These are phyloP conservation scores for Patiria miniata DNA, from an alignment of 35 echinoderm and acorn worm genomes.

Conservation along the genomic window DNA sequence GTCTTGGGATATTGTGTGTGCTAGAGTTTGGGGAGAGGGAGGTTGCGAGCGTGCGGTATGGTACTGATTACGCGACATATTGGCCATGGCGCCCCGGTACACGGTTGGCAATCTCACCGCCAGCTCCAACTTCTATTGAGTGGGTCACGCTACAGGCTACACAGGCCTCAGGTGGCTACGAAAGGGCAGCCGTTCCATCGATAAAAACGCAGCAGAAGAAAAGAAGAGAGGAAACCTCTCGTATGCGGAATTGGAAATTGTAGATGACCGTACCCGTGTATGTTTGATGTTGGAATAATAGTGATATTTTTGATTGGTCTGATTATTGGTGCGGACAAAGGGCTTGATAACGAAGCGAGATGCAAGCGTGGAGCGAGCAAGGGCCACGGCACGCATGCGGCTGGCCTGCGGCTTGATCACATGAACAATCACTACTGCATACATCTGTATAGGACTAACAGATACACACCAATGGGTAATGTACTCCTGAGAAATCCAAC, in stretches of 20 bases:
- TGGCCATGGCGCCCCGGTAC: not conserved
- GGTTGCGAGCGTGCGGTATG: not conserved
- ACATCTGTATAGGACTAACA: no score
- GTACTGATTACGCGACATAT: not conserved
- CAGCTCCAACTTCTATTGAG: not conserved
- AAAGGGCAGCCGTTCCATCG: not conserved
- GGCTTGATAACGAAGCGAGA: conserved; percentile 8
- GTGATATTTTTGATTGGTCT: conserved; percentile 16
- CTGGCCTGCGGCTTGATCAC: no score
- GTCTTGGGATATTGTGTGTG: not conserved
- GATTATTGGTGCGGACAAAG: conserved; percentile 19
- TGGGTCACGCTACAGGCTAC: conserved; percentile 7
- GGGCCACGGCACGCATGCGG: no score
- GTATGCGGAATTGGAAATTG: conserved; percentile 22
- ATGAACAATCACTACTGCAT: no score
- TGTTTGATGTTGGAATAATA: conserved; percentile 23
- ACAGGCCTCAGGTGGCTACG: conserved; percentile 11
- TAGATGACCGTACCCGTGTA: conserved; percentile 23
- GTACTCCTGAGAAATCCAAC: no score
- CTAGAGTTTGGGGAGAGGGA: not conserved
- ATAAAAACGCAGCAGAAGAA: not conserved
- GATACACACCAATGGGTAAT: no score
- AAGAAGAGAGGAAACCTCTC: not conserved
- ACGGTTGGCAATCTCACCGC: not conserved
- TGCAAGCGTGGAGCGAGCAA: no score